Evolutionary conservation across 2,797 vertebrate genomes (phyloP).

Genomic region (Coranthus polyacanthus): DNA sequence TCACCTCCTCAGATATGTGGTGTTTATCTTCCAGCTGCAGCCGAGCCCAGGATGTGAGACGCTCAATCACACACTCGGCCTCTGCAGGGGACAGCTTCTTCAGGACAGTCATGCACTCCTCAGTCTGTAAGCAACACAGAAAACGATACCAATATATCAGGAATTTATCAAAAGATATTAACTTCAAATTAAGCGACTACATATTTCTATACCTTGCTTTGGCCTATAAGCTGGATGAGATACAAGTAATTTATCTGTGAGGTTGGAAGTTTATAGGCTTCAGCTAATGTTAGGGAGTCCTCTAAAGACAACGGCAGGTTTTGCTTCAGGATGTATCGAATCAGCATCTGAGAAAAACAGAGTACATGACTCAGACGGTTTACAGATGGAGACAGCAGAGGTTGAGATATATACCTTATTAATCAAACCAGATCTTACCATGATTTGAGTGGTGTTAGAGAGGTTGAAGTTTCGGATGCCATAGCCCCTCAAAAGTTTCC

Average conservation of each 20-base stretch:
- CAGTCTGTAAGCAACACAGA: constrained; percentile 79
- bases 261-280: constrained; percentile 87
- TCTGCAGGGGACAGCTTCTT: constrained; percentile 85
- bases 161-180: neutral
- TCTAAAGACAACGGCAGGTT: constrained; percentile 89
- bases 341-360: constrained; percentile 84
- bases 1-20: constrained; percentile 88
- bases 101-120: constrained; percentile 86
- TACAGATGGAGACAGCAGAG: neutral
- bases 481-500: constrained; percentile 92
- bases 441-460: constrained; percentile 88
- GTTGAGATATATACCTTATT: neutral
- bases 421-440: constrained; percentile 79
- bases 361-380: neutral
- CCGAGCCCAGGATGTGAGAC: constrained; percentile 88
- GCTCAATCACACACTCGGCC: constrained; percentile 87
- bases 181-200: neutral
- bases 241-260: constrained; percentile 89
- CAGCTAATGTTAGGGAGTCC: constrained; percentile 91
- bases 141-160: neutral
- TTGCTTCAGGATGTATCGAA: constrained; percentile 93
- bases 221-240: constrained; percentile 88
- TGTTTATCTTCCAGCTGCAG: constrained; percentile 87
- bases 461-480: constrained; percentile 93
- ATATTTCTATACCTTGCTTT: constrained; percentile 82